These are phyloP conservation scores for Upupa epops DNA, from an alignment of 2,113 vertebrate genomes.

Conservation along the genomic window DNA sequence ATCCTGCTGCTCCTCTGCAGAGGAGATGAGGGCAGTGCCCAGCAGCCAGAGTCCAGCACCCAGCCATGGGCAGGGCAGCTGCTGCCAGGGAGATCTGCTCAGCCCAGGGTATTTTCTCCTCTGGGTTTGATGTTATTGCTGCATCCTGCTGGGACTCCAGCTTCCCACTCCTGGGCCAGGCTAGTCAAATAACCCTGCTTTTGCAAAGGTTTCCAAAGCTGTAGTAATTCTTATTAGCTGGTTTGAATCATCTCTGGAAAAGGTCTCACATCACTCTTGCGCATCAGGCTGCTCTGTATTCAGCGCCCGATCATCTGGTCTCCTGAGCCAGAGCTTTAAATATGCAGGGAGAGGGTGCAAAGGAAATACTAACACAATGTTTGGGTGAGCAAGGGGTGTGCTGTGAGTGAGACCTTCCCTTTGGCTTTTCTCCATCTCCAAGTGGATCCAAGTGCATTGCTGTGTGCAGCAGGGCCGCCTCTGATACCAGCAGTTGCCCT, in stretches of 20 bases:
- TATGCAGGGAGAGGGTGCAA: background rate
- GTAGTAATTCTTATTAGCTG: background rate
- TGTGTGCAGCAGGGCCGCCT: background rate
- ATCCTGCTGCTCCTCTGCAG: background rate
- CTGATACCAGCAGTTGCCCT: rapidly evolving
- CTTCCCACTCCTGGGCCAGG: background rate
- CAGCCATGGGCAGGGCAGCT: background rate
- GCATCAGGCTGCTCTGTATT: slow-evolving; percentile 17
- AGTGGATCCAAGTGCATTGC: background rate
- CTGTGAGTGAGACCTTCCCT: background rate
- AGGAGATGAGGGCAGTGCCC: background rate
- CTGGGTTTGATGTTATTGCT: background rate
- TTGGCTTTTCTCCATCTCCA: background rate
- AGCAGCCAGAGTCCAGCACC: background rate
- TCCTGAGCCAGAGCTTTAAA: background rate
- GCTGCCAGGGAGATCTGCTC: background rate
- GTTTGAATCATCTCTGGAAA: background rate
- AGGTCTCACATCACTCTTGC: background rate
- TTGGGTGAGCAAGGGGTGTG: background rate
- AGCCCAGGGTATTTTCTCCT: background rate
- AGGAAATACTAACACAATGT: background rate
- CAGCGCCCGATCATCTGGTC: background rate
- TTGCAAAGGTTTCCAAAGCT: background rate
- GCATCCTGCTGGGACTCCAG: background rate
- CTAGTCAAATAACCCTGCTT: background rate